phyloP scores from a whole-genome alignment of 2,113 vertebrate genomes.

The Hyaena hyaena region DNA sequence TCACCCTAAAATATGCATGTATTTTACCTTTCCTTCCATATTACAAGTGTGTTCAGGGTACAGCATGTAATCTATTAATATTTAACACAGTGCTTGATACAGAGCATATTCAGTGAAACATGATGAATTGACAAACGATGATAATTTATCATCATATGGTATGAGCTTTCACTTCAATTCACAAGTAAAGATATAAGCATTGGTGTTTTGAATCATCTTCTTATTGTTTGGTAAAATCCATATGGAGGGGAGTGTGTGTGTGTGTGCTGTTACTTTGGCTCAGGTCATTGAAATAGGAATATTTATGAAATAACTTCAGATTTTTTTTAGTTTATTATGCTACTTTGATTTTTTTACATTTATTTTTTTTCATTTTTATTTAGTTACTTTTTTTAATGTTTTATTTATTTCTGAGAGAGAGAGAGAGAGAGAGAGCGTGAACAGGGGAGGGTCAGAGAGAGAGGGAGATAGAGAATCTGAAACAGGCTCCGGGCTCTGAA shows the following conservation, averaged over 20 bases:
- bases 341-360: background rate
- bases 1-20: too few relatives aligned
- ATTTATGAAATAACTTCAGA: background rate
- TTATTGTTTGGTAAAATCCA: background rate
- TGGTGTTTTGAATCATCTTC: background rate
- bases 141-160: background rate
- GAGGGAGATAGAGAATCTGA: too few relatives aligned
- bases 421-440: too few relatives aligned
- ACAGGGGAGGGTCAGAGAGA: too few relatives aligned
- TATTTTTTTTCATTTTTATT: too few relatives aligned
- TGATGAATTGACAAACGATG: background rate
- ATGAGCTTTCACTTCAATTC: background rate
- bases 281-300: background rate
- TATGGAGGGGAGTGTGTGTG: too few relatives aligned
- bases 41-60: accelerated
- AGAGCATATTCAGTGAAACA: background rate
- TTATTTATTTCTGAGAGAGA: too few relatives aligned
- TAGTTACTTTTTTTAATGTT: too few relatives aligned
- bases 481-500: too few relatives aligned
- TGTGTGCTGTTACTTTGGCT: background rate
- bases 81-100: background rate
- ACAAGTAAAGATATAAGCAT: background rate
- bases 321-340: background rate
- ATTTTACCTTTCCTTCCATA: background rate
- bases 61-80: background rate